A percentile compares a stretch with the other conserved stretches of the same genome.
Conservation (phyloP, 2,113 vertebrate species). For the Pterocles orientalis region DNA sequence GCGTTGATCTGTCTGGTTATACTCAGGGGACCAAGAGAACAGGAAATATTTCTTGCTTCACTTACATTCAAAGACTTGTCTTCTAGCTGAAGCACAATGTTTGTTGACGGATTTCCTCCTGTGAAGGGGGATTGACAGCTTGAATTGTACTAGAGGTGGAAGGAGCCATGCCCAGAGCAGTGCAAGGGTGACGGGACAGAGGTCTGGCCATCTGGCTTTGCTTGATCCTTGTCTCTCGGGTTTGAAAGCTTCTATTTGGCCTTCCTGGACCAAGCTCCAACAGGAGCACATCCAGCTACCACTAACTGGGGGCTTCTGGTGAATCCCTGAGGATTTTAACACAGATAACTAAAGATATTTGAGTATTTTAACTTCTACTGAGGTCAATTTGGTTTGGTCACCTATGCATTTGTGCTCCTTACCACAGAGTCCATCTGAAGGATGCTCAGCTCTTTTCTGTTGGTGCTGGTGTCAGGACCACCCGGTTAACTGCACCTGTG, state of each 20-base stretch:
- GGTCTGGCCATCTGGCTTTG: background rate
- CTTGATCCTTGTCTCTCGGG: accelerated
- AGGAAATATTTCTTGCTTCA: background rate
- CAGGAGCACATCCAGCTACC: background rate
- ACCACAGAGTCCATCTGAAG: background rate
- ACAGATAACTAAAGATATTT: background rate
- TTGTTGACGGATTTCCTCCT: background rate
- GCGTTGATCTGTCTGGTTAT: background rate
- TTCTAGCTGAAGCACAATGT: background rate
- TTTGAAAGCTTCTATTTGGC: background rate
- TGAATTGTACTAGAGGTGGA: background rate
- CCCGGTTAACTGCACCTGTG: background rate
- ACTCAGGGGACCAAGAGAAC: background rate
- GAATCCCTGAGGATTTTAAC: background rate
- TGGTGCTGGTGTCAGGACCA: background rate
- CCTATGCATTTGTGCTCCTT: background rate
- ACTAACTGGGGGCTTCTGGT: background rate
- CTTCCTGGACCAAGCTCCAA: background rate
- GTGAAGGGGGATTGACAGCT: background rate
- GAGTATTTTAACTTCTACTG: background rate
- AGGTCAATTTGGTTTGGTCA: background rate
- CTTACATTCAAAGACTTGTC: background rate
- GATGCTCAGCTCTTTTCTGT: background rate
- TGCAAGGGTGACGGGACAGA: background rate
- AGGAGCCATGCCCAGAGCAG: background rate